A percentile compares a stretch with the other conserved stretches of the same genome.
These are phyloP conservation scores for Scaptodrosophila lebanonensis DNA, from an alignment of 1,140 invertebrate species.

Conservation along the genomic window DNA sequence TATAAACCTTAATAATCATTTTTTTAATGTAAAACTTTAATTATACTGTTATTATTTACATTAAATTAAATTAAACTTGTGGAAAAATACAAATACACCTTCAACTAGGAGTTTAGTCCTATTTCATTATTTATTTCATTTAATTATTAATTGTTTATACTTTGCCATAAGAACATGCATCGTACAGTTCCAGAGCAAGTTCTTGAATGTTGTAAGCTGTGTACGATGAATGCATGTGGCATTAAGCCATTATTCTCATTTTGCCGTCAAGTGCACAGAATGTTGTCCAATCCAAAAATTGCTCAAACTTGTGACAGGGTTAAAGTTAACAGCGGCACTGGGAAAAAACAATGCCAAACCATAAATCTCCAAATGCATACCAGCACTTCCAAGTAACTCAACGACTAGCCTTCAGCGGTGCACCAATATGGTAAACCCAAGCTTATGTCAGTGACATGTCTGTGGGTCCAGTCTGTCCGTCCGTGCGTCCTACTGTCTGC, in stretches of 20 bases:
- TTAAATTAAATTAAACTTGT: too few species aligned
- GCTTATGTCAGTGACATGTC: constrained; percentile 74
- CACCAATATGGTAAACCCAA: constrained; percentile 67
- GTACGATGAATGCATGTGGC: constrained; percentile 69
- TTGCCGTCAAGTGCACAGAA: constrained; percentile 38
- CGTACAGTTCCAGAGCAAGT: too few species aligned
- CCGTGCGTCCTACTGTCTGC: constrained; percentile 16
- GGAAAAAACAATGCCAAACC: constrained; percentile 65
- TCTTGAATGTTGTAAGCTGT: too few species aligned
- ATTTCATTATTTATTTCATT: too few species aligned
- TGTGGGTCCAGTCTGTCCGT: constrained; percentile 41
- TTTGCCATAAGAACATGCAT: too few species aligned
- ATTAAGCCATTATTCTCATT: constrained; percentile 45
- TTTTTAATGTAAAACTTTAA: too few species aligned
- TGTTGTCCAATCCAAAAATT: constrained; percentile 40
- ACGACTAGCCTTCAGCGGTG: constrained; percentile 62
- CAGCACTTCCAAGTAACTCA: constrained; percentile 70
- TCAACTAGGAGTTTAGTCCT: too few species aligned
- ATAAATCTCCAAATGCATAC: constrained; percentile 73
- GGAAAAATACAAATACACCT: too few species aligned
- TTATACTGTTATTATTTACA: too few species aligned
- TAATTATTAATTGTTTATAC: too few species aligned
- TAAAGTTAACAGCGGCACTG: constrained; percentile 69
- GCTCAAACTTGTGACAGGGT: too few species aligned
- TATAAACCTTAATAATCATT: too few species aligned